phyloP scores from a whole-genome alignment of 2,888 invertebrate species.

The Andrena dorsata region DNA sequence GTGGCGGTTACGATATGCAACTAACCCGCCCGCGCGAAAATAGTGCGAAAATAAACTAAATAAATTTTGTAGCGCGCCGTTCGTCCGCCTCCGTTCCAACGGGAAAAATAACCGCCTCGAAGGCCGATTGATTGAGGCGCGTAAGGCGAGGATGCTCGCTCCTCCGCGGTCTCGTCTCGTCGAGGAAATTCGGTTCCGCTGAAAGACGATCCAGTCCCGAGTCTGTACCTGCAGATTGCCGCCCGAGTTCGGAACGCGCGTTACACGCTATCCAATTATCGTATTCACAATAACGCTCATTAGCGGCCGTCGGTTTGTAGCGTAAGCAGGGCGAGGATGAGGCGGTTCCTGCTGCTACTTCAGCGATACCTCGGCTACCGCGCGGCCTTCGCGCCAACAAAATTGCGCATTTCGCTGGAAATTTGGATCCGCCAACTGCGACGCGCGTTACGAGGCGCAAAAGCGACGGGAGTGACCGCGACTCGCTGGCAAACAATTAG shows the following conservation, averaged over 20 bases:
- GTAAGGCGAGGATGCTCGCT: background rate
- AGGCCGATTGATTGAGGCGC: background rate
- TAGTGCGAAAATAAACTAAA: slow-evolving; percentile 67
- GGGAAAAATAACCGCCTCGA: slow-evolving; percentile 31
- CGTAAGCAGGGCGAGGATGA: background rate
- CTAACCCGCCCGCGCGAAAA: slow-evolving; percentile 65
- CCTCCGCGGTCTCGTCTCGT: background rate
- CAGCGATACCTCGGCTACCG: background rate
- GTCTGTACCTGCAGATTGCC: background rate
- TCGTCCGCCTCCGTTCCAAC: slow-evolving; percentile 12
- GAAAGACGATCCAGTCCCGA: background rate
- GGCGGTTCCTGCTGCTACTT: background rate
- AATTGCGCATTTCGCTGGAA: background rate
- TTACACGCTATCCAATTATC: background rate
- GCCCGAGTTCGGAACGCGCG: background rate
- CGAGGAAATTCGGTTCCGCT: background rate
- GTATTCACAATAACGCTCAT: background rate
- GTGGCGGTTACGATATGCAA: slow-evolving; percentile 42
- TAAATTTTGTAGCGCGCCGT: slow-evolving; percentile 29
- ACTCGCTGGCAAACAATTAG: slow-evolving; percentile 40
- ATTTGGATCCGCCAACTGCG: background rate
- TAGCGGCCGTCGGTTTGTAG: slow-evolving; percentile 5
- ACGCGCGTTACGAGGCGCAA: background rate
- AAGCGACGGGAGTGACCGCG: slow-evolving; percentile 1
- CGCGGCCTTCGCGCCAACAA: background rate